A percentile compares a stretch with the other conserved stretches of the same genome.
phyloP scores from a whole-genome alignment of 1,140 invertebrate genomes.

The Fopius arisanus region DNA sequence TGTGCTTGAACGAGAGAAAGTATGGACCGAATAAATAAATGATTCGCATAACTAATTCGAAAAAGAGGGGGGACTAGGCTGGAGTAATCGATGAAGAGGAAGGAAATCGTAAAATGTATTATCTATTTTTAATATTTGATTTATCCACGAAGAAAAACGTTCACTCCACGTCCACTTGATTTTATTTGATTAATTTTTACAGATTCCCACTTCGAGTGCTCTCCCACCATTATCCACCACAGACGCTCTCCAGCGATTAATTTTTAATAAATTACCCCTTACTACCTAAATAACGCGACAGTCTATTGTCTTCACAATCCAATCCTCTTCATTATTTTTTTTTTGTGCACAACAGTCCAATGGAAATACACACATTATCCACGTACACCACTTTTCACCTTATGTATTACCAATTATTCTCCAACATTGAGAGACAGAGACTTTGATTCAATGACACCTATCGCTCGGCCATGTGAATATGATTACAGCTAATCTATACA shows the following conservation, averaged over 20 bases:
- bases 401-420: background rate
- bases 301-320: background rate
- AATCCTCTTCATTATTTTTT: background rate
- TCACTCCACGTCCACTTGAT: too few species aligned
- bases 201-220: background rate
- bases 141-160: background rate
- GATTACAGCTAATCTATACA: background rate
- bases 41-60: background rate
- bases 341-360: background rate
- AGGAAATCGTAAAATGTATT: background rate
- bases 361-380: background rate
- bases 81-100: background rate
- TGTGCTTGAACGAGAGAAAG: background rate
- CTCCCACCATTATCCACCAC: background rate
- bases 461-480: background rate
- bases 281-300: background rate
- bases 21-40: background rate
- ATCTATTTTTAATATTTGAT: background rate
- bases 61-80: background rate
- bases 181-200: background rate
- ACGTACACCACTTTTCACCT: background rate
- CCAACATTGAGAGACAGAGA: background rate
- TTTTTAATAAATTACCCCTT: background rate
- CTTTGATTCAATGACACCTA: background rate
- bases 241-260: background rate